phyloP scores from a whole-genome alignment of 2,113 vertebrate species.

The Actenoides hombroni region DNA sequence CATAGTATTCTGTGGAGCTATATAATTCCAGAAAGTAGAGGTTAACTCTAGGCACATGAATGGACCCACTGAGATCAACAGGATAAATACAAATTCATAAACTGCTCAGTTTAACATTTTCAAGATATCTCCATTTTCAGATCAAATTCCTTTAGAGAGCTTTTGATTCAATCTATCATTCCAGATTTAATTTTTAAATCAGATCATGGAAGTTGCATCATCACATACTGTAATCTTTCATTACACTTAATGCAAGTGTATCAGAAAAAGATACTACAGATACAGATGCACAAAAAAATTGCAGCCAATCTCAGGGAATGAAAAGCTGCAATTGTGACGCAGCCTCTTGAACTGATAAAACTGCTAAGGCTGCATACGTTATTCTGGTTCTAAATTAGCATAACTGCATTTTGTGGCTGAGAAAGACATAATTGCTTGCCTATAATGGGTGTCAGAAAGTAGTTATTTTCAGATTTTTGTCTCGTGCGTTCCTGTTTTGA shows the following conservation, averaged over 20 bases:
- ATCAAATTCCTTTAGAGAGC: neutral
- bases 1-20: neutral
- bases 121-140: neutral
- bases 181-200: neutral
- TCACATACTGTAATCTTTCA: neutral
- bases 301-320: neutral
- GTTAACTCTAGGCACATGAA: neutral
- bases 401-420: neutral
- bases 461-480: neutral
- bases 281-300: neutral
- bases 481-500: neutral
- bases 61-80: neutral
- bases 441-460: neutral
- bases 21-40: neutral
- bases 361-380: neutral
- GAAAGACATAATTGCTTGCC: neutral
- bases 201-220: neutral
- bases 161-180: neutral
- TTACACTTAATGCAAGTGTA: neutral
- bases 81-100: neutral
- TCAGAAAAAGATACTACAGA: neutral
- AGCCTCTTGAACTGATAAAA: neutral
- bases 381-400: neutral
- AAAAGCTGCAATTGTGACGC: neutral
- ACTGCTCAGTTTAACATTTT: neutral